These are phyloP conservation scores for Rotaria sp. DNA, from an alignment of 2,888 invertebrate genomes.

Conservation along the genomic window DNA sequence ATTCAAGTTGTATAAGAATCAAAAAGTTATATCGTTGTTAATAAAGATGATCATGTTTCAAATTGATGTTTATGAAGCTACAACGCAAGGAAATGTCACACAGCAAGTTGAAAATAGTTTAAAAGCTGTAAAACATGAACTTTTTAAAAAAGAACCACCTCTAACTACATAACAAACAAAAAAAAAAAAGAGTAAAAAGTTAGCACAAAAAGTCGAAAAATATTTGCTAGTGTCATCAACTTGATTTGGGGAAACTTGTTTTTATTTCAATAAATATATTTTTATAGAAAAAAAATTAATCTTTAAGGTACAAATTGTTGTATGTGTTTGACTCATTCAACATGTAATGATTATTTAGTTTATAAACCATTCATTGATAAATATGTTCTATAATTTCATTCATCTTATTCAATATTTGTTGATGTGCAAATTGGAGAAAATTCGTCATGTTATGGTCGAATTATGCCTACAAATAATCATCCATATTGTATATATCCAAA, in stretches of 20 bases:
- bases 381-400: slow-evolving; percentile 22
- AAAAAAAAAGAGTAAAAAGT: too few species aligned
- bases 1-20: slow-evolving; percentile 33
- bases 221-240: too few species aligned
- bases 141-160: slow-evolving; percentile 31
- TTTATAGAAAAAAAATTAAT: too few species aligned
- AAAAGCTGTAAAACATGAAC: slow-evolving; percentile 29
- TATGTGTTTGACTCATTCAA: slow-evolving; percentile 29
- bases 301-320: slow-evolving; percentile 33
- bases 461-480: slow-evolving; percentile 31
- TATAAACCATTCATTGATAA: slow-evolving; percentile 31
- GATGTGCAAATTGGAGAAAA: slow-evolving; percentile 37
- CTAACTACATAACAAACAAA: too few species aligned
- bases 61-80: not conserved
- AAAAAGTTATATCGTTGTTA: slow-evolving; percentile 32
- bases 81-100: not conserved
- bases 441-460: not conserved
- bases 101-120: slow-evolving; percentile 31
- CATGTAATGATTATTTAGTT: not conserved
- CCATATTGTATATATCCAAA: slow-evolving; percentile 29
- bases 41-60: slow-evolving; percentile 35
- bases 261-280: too few species aligned
- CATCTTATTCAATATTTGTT: not conserved
- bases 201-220: too few species aligned
- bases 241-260: too few species aligned